Base-by-base conservation (phyloP, 1,140 invertebrate genomes). In the Eueides isabella region DNA sequence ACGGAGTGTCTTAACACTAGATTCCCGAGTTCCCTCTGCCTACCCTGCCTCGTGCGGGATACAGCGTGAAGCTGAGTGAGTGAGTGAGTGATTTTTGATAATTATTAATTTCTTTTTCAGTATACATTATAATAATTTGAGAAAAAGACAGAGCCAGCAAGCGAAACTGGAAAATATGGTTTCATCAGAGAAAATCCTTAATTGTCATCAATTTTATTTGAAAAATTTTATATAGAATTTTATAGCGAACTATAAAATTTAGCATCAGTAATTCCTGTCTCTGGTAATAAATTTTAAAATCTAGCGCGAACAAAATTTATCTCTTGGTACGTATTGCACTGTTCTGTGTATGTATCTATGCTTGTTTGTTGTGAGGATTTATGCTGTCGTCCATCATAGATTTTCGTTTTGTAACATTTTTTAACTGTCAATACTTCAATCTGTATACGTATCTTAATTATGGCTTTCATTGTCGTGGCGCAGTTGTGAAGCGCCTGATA, bases 201-300 rank as follows among this genome's bases (percentile, higher is more conserved):
- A 26, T 55, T 55, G 19, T 19, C 14, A 70, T 31, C 31, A 44
- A 68, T 68, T 33, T 61, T 19, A 41, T 70, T 62, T 38, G 19
- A 66, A 62, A n/a, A 28, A 66, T 72, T 66, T 72, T 35, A 71
- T 71, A 64, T 44, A 26, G n/a, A 23, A 2, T 66, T 72, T 72
- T 66, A 72, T 72, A 19, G 48, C 63, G 19, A 23, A 26, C 16
- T 38, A 33, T 70, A 70, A 70, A 70, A 70, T 70, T 70, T 70
- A 72, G 41, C 64, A 72, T 30, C 71, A 66, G 63, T 70, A 70
- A 70, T 70, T 63, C 68, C 61, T 63, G 68, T 70, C 68, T 35
- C 30, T 33, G 28, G 35, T 44, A 55, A 72, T 72, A 72, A 72
- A 72, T 72, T 66, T 65, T 64, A 71, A 71, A 71, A 71, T 64